These are phyloP conservation scores for Dolichomitus sp. DNA, from an alignment of 2,888 invertebrate species.

Conservation along the genomic window DNA sequence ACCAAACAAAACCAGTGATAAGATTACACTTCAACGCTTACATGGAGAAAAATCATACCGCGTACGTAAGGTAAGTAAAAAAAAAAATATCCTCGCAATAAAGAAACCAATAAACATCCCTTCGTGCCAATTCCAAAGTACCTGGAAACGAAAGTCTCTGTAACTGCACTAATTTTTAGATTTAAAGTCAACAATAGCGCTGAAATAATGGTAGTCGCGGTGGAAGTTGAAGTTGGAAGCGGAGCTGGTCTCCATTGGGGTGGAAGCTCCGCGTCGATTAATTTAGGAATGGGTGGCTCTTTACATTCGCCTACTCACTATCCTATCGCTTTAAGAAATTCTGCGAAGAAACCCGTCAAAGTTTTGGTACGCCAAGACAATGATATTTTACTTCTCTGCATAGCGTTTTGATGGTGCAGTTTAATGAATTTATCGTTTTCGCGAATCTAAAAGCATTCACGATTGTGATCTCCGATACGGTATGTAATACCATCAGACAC, in stretches of 20 bases:
- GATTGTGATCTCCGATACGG: too few relatives aligned
- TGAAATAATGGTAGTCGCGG: slow-evolving; percentile 92
- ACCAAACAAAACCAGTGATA: slow-evolving; percentile 95
- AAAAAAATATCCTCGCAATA: background rate
- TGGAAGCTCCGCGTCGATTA: slow-evolving; percentile 90
- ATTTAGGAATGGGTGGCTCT: slow-evolving; percentile 94
- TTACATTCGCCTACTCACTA: slow-evolving; percentile 89
- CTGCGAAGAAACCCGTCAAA: slow-evolving; percentile 90
- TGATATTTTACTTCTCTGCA: slow-evolving; percentile 11
- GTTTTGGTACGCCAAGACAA: slow-evolving; percentile 87
- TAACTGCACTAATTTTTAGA: slow-evolving; percentile 82
- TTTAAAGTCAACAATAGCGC: slow-evolving; percentile 91
- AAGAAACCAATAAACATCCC: background rate
- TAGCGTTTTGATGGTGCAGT: background rate
- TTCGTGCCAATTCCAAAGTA: background rate
- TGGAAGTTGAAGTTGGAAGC: slow-evolving; percentile 93
- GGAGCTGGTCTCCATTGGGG: slow-evolving; percentile 92
- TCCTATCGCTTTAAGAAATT: slow-evolving; percentile 90
- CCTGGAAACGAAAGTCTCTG: background rate
- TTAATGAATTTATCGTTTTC: slow-evolving; percentile 32
- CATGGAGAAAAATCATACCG: slow-evolving; percentile 93
- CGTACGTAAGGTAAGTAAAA: slow-evolving; percentile 90
- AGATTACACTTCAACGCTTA: slow-evolving; percentile 93
- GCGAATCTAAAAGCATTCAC: too few relatives aligned
- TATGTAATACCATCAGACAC: too few relatives aligned